Conservation (phyloP, 1,140 invertebrate species). For the Himalopsyche phryganea region DNA sequence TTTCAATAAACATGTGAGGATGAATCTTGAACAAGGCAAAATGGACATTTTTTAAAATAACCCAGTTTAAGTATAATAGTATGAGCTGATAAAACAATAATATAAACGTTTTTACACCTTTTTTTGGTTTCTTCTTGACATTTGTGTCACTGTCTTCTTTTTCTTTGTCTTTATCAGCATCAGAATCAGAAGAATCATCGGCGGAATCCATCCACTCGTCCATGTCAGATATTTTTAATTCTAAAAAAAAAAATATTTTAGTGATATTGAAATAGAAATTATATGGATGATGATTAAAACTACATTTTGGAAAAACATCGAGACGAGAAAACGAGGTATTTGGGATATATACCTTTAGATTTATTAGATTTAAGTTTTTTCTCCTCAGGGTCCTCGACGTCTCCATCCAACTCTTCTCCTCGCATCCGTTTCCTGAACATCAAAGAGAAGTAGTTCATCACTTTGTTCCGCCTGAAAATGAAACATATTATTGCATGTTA, state of each 20-base stretch:
- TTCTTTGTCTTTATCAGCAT: constrained; percentile 63
- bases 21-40: no score
- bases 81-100: no score
- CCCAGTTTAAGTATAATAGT: no score
- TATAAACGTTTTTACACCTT: no score
- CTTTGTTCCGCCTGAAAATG: constrained; percentile 76
- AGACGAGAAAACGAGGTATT: no score
- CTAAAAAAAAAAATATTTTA: constrained; percentile 39
- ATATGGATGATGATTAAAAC: no score
- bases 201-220: constrained; percentile 90
- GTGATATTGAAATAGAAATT: no score
- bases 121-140: constrained; percentile 65
- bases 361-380: constrained; percentile 56
- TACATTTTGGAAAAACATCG: no score
- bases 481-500: constrained; percentile 5
- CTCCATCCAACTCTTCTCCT: constrained; percentile 76
- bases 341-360: constrained; percentile 50
- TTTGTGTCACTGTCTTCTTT: constrained; percentile 65
- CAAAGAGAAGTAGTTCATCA: constrained; percentile 90
- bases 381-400: constrained; percentile 71
- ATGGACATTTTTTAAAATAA: no score
- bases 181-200: constrained; percentile 66
- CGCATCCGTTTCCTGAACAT: constrained; percentile 87
- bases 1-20: no score
- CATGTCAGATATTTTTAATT: constrained; percentile 88